Percentiles rank a stretch among this genome's conserved stretches.
These are phyloP conservation scores for Idris sp. DNA, from an alignment of 1,140 invertebrate genomes.

Conservation along the genomic window DNA sequence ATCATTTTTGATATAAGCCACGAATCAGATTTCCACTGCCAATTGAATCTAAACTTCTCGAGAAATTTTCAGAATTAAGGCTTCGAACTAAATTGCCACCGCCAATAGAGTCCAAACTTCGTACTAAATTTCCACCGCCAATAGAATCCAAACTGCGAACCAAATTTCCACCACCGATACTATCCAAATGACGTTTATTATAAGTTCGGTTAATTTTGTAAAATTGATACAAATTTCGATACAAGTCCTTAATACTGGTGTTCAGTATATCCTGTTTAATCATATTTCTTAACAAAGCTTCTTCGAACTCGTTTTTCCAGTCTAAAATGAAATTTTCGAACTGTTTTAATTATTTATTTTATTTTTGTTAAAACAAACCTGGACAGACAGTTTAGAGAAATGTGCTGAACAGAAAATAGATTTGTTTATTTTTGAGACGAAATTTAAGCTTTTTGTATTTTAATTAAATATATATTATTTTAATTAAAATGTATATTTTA, in stretches of 20 bases:
- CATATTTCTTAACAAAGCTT: constrained; percentile 16
- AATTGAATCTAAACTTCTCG: constrained; percentile 32
- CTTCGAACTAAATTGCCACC: constrained; percentile 31
- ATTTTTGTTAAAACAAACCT: too few species aligned
- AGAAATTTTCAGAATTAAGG: too few species aligned
- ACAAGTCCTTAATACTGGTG: constrained; percentile 9
- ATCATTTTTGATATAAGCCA: constrained; percentile 17
- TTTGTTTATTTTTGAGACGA: too few species aligned
- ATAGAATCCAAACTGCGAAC: constrained; percentile 39
- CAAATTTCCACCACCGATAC: constrained; percentile 38
- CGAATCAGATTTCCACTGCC: constrained; percentile 23
- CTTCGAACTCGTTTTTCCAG: constrained; percentile 16
- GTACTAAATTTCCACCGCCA: constrained; percentile 27
- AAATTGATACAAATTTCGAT: constrained; percentile 15
- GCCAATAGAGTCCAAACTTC: constrained; percentile 21
- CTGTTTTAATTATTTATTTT: too few species aligned
- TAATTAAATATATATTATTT: too few species aligned
- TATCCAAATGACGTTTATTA: constrained; percentile 32
- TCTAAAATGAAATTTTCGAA: constrained; percentile 33
- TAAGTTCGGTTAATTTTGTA: constrained; percentile 4
- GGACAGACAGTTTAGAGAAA: too few species aligned
- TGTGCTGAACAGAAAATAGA: too few species aligned
- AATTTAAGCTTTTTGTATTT: too few species aligned
- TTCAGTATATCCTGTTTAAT: constrained; percentile 1
- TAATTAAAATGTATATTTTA: too few species aligned